Percentiles rank a stretch among this genome's conserved stretches.
Conservation (phyloP, 2,113 vertebrate genomes). For the Salvelinus sp. region DNA sequence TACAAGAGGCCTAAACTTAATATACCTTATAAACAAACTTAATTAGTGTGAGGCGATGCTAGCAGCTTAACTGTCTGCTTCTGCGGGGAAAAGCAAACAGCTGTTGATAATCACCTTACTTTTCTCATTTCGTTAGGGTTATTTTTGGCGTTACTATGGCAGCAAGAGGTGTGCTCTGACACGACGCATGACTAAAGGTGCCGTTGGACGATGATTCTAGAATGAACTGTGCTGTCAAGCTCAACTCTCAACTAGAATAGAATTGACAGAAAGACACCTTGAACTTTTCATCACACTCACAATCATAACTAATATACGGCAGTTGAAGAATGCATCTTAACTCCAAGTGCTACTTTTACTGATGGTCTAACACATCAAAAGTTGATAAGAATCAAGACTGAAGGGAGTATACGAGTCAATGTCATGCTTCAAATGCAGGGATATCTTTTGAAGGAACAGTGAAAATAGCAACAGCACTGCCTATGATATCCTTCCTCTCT, state of each 20-base stretch:
- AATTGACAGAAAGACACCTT: not conserved
- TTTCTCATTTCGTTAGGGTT: constrained; percentile 51
- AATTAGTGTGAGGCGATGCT: constrained; percentile 70
- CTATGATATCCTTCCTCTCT: constrained; percentile 24
- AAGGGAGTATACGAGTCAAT: not conserved
- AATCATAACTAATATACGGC: not conserved
- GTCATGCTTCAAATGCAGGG: not conserved
- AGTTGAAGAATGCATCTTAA: not conserved
- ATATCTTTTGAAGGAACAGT: constrained; percentile 20
- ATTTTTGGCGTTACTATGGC: constrained; percentile 64
- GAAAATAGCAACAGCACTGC: constrained; percentile 37
- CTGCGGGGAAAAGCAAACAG: constrained; percentile 51
- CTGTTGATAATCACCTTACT: constrained; percentile 68
- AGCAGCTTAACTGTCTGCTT: constrained; percentile 50
- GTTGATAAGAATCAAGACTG: constrained; percentile 6
- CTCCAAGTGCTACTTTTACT: not conserved
- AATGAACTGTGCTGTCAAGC: not conserved
- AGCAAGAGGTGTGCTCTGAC: constrained; percentile 29
- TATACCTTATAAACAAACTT: constrained; percentile 73
- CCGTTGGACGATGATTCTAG: constrained; percentile 14
- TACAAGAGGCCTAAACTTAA: constrained; percentile 67
- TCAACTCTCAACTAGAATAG: not conserved
- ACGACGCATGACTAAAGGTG: constrained; percentile 45
- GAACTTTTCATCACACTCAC: not conserved
- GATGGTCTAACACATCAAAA: not conserved